phyloP scores from a whole-genome alignment of 2,797 vertebrate genomes.

The Prunella strophiata region DNA sequence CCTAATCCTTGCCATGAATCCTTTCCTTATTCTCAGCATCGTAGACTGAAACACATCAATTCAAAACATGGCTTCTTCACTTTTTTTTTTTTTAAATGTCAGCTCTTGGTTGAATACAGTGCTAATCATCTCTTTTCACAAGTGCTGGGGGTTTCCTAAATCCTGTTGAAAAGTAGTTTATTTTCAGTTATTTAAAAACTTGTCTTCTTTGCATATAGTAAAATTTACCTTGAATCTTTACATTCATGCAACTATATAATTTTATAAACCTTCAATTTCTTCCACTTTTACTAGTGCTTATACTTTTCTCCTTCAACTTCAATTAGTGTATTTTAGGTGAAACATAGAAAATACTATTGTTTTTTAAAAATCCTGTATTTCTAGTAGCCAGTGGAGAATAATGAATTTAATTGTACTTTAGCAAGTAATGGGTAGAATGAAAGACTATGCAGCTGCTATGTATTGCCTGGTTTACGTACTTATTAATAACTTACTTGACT shows the following conservation, averaged over 20 bases:
- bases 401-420: not conserved
- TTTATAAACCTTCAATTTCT: not conserved
- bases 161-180: not conserved
- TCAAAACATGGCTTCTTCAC: slow-evolving; percentile 46
- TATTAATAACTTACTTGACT: not conserved
- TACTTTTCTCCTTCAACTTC: not conserved
- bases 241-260: not conserved
- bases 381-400: not conserved
- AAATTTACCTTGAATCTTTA: not conserved
- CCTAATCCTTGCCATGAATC: slow-evolving; percentile 69
- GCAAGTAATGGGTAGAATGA: not conserved
- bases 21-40: slow-evolving; percentile 63
- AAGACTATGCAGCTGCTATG: rapidly evolving
- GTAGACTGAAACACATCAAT: slow-evolving; percentile 46
- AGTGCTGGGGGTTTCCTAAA: not conserved
- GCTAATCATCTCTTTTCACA: not conserved
- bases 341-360: not conserved
- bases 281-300: not conserved
- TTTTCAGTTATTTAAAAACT: not conserved
- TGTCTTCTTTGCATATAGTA: not conserved
- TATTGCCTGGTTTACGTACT: not conserved
- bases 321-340: not conserved
- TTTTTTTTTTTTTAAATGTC: slow-evolving; percentile 4
- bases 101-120: slow-evolving; percentile 12
- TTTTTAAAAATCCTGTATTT: not conserved